Conservation (phyloP, 2,888 invertebrate genomes). For the Nomada goodeniana region DNA sequence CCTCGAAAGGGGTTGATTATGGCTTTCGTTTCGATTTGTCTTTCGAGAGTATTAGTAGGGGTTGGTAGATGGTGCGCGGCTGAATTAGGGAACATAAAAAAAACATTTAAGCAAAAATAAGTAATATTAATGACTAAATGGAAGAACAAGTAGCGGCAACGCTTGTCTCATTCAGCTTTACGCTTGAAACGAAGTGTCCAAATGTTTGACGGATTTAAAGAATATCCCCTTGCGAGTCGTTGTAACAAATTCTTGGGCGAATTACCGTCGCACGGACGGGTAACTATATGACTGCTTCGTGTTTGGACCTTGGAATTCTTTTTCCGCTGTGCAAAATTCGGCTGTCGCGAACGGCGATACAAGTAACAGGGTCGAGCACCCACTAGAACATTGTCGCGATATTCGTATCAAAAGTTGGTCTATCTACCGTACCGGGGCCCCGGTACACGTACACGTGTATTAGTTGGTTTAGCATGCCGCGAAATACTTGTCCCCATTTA, state of each 20-base stretch:
- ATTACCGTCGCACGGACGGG: background rate
- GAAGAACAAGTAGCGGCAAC: too few species aligned
- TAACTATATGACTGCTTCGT: background rate
- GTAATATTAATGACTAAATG: too few species aligned
- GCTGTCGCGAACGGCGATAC: slow-evolving; percentile 6
- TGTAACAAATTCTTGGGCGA: background rate
- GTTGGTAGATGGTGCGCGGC: too few species aligned
- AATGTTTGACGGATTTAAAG: too few species aligned
- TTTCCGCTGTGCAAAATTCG: background rate
- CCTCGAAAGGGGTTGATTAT: background rate
- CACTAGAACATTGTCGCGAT: slow-evolving; percentile 44
- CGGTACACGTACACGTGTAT: slow-evolving; percentile 2
- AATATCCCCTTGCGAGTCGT: too few species aligned
- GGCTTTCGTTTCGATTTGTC: too few species aligned
- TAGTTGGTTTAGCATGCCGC: slow-evolving; percentile 26
- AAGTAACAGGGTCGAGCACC: slow-evolving; percentile 50
- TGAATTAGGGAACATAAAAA: too few species aligned
- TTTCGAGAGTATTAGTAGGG: too few species aligned
- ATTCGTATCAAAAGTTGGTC: slow-evolving; percentile 43
- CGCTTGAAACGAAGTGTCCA: too few species aligned
- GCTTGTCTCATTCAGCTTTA: too few species aligned
- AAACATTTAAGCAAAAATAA: too few species aligned
- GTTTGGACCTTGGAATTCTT: slow-evolving; percentile 10
- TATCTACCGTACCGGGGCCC: slow-evolving; percentile 11
- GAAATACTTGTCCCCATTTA: slow-evolving; percentile 52